Evolutionary conservation across 1,140 invertebrate species (phyloP), one percentile per base, ranked within the genome.

Genomic region (Camponotus pennsylvanicus): DNA sequence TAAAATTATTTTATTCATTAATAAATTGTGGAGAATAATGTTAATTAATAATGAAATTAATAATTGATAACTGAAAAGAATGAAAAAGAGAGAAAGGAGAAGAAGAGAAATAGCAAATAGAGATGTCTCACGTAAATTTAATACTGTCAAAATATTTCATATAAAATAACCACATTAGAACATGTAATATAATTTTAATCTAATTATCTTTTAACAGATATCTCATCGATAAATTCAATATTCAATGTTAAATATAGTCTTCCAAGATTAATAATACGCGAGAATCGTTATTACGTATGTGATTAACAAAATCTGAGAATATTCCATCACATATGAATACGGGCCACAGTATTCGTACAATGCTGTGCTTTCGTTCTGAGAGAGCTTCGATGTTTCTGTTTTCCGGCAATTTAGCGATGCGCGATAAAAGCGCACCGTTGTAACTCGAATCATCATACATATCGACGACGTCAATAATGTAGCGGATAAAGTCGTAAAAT

Each of bases 401-500:
- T 70, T 42, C 42, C 18, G 13, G 61, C 42, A 57, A 70, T 83
- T 49, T 61, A 73, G 69, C 2, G 40, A 73, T 21, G 40, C 40
- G 2, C 69, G 69, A 83, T 75, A 83, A 75, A 83, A 49, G 67
- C 49, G 49, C 69, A 7, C 57, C 73, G 76, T 82, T 73, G 45
- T 70, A 59, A 82, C 69, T 87, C 52, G 59, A 76, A 69, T 88
- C 70, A 49, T 15, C n/a, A 32, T 76, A 73, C 27, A 59, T 76
- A 71, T 73, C 42, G 40, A 55, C 71, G 42, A 49, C n/a, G 70
- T 45, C 61, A 37, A 52, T 71, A 59, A 67, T 13, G 8, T 37
- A 75, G 37, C 32, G 18, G 69, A 75, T 87, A 69, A 64, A 59
- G 42, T 73, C 37, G 27, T 87, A 73, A 87, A 82, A 88, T 87